These are phyloP conservation scores for Aphyosemion australe DNA, from an alignment of 2,113 vertebrate species.

Conservation along the genomic window DNA sequence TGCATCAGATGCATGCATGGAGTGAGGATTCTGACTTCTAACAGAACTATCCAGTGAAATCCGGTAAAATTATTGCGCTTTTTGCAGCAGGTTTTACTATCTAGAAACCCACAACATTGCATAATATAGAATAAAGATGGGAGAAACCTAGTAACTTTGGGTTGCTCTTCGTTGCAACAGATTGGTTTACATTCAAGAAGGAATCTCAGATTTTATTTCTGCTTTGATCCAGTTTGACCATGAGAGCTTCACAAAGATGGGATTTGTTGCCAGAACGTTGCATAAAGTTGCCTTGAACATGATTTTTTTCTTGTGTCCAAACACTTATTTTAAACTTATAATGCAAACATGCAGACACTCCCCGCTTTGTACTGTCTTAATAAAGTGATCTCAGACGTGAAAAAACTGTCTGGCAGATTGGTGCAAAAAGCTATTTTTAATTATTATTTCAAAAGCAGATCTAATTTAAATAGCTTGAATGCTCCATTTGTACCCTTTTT, in stretches of 20 bases:
- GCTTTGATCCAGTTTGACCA: conserved; percentile 28
- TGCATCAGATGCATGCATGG: too few relatives aligned
- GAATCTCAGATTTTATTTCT: background rate
- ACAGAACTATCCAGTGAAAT: too few relatives aligned
- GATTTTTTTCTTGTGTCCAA: background rate
- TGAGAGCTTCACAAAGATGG: background rate
- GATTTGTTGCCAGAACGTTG: background rate
- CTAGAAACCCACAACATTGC: too few relatives aligned
- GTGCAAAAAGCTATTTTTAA: background rate
- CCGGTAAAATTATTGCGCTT: too few relatives aligned
- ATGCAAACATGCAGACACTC: background rate
- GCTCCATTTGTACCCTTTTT: background rate
- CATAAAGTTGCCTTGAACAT: background rate
- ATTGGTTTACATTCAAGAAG: conserved; percentile 7
- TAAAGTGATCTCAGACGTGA: background rate
- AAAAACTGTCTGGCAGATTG: background rate
- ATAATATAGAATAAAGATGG: too few relatives aligned
- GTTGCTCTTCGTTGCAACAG: conserved; percentile 14
- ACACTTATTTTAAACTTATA: background rate
- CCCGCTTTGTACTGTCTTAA: background rate
- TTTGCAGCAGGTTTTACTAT: too few relatives aligned
- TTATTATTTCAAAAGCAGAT: background rate
- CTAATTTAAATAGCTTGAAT: background rate
- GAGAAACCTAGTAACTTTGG: background rate
- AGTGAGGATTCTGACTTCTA: too few relatives aligned